These are phyloP conservation scores for Mormyrus iriodes DNA, from an alignment of 2,113 vertebrate genomes.

Conservation along the genomic window DNA sequence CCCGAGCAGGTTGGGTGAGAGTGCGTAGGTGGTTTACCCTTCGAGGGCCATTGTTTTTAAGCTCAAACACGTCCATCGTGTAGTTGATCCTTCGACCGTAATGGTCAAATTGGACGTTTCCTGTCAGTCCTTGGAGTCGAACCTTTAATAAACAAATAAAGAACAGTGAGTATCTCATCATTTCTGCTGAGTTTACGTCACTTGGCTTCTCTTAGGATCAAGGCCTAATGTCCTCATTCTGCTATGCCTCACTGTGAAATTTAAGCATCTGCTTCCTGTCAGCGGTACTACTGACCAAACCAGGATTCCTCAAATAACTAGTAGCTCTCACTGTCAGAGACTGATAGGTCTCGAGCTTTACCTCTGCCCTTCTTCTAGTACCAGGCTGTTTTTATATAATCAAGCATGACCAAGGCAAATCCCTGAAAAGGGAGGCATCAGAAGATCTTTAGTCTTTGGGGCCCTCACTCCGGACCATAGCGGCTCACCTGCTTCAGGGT, in stretches of 20 bases:
- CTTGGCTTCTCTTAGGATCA: background rate
- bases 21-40: slow-evolving; percentile 62
- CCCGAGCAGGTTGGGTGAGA: background rate
- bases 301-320: background rate
- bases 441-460: background rate
- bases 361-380: background rate
- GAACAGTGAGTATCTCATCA: background rate
- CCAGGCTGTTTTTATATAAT: background rate
- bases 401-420: background rate
- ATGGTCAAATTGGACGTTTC: slow-evolving; percentile 97
- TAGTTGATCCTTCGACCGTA: slow-evolving; percentile 96
- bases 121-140: slow-evolving; percentile 91
- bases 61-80: slow-evolving; percentile 96
- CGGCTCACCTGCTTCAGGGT: slow-evolving; percentile 72
- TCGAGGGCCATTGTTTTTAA: slow-evolving; percentile 87
- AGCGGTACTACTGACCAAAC: background rate
- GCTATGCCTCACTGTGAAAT: background rate
- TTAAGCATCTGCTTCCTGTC: background rate
- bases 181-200: background rate
- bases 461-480: background rate
- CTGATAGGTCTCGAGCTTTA: background rate
- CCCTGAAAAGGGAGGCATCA: background rate
- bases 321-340: background rate
- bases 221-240: background rate
- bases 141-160: slow-evolving; percentile 62